Evolutionary conservation across 2,113 vertebrate species (phyloP), one percentile per base, ranked within the genome.

Genomic region (Cynopterus brachyotis): DNA sequence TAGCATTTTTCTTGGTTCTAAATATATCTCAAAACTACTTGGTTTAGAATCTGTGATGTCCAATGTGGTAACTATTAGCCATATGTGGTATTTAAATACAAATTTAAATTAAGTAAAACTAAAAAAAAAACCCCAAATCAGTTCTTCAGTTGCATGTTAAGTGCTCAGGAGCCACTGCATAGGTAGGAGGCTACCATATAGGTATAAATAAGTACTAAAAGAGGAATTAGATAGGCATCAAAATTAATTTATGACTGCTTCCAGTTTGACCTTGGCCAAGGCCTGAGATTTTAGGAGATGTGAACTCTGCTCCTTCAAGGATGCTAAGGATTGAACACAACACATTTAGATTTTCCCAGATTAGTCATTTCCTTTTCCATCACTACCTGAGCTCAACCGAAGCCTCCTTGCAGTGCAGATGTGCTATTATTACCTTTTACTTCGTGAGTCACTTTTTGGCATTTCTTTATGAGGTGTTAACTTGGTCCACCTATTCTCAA

Each of bases 291-390:
- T 76, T 32, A 40, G n/a, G 19, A 67, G 53, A 84, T 20, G n/a
- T n/a, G 28, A 73, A 83, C 8, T 66, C 83, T 47, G 87, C 88
- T 32, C 20, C 37, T 32, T 59, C 42, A 35, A 73, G 62, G 60
- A 64, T 28, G 37, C 15, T 62, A 28, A 72, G 24, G 16, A 47
- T 9, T 45, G 73, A 91, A 37, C 40, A 37, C 17, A 62, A 45
- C n/a, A 47, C 16, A 57, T 30, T 22, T 50, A 53, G 30, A 40
- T 15, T 75, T 91, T n/a, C 32, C 85, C 57, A 37, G 37, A 86
- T 57, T 82, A 81, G 70, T 89, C 73, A 82, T 66, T 93, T 93
- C 57, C 79, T 95, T 86, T 94, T 40, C 76, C 64, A 16, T 86
- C 30, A 37, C 1, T 5, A 16, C 59, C 37, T 47, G 50, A 55